Percentiles rank a stretch among this genome's conserved stretches.
Conservation (phyloP, 1,140 invertebrate genomes). For the Acromyrmex heyeri region DNA sequence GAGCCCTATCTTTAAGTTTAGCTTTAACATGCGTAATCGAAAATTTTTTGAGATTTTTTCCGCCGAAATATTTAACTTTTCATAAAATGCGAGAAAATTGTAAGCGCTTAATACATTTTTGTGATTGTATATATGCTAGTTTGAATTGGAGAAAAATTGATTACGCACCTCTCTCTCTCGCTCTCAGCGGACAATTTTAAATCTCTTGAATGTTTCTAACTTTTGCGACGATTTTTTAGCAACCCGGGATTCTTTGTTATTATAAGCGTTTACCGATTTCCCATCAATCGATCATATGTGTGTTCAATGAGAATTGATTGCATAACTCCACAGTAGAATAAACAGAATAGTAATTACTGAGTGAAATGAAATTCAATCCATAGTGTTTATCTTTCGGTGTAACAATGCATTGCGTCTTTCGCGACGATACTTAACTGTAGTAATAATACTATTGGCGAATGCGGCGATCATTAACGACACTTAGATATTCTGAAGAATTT, state of each 20-base stretch:
- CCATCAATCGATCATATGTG: constrained; percentile 8
- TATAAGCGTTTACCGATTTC: constrained; percentile 30
- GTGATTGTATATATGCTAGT: background rate
- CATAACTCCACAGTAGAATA: constrained; percentile 48
- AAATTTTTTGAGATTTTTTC: too few relatives aligned
- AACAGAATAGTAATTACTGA: constrained; percentile 64
- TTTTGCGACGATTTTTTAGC: background rate
- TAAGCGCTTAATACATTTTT: too few relatives aligned
- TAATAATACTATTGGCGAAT: constrained; percentile 26
- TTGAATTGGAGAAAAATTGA: background rate
- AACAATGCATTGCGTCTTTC: constrained; percentile 52
- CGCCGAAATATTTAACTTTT: too few relatives aligned
- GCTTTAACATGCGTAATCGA: too few relatives aligned
- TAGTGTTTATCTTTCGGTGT: constrained; percentile 59
- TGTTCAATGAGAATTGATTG: background rate
- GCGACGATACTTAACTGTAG: background rate
- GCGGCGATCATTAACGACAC: constrained; percentile 44
- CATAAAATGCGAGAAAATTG: too few relatives aligned
- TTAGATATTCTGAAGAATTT: constrained; percentile 32
- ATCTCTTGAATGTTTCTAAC: background rate
- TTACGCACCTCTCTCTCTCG: background rate
- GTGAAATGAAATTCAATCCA: constrained; percentile 59
- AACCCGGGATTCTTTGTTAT: background rate
- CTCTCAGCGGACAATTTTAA: background rate
- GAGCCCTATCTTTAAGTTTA: too few relatives aligned